A percentile compares a stretch with the other conserved stretches of the same genome.
Conservation (phyloP, 2,888 invertebrate genomes). For the Phyllotreta cruciferae region DNA sequence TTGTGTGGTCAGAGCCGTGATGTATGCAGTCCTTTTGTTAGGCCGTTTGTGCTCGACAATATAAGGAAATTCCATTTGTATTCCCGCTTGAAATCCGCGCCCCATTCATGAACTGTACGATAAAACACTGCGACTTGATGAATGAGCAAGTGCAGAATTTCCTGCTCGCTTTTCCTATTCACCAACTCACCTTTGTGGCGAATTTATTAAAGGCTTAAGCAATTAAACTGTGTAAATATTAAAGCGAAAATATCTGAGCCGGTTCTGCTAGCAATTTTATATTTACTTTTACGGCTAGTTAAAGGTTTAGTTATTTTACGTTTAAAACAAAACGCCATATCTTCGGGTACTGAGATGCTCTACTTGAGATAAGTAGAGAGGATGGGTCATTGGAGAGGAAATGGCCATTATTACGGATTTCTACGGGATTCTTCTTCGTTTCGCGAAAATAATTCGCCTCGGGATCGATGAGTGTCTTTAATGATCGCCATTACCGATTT, state of each 20-base stretch:
- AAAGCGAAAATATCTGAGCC: not conserved
- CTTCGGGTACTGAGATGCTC: constrained; percentile 42
- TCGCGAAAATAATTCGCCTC: constrained; percentile 9
- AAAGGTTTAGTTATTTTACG: constrained; percentile 35
- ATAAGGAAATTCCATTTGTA: too few species aligned
- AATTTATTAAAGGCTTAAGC: too few species aligned
- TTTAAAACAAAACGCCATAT: constrained; percentile 38
- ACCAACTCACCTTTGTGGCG: too few species aligned
- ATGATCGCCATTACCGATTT: too few species aligned
- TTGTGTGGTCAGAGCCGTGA: constrained; percentile 23
- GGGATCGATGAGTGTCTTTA: constrained; percentile 5
- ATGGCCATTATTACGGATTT: constrained; percentile 40
- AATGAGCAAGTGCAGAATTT: too few species aligned
- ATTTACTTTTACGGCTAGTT: constrained; percentile 36
- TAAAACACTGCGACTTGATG: too few species aligned
- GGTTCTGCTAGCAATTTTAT: constrained; percentile 29
- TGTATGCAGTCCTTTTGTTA: not conserved
- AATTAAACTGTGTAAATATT: too few species aligned
- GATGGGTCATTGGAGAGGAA: constrained; percentile 39
- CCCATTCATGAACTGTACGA: too few species aligned
- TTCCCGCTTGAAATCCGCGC: too few species aligned
- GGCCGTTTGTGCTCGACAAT: too few species aligned
- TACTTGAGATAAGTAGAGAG: constrained; percentile 43
- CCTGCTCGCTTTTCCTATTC: too few species aligned
- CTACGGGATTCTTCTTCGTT: constrained; percentile 26